These are phyloP conservation scores for Oncorhynchus keta DNA, from an alignment of 2,113 vertebrate species.

Conservation along the genomic window DNA sequence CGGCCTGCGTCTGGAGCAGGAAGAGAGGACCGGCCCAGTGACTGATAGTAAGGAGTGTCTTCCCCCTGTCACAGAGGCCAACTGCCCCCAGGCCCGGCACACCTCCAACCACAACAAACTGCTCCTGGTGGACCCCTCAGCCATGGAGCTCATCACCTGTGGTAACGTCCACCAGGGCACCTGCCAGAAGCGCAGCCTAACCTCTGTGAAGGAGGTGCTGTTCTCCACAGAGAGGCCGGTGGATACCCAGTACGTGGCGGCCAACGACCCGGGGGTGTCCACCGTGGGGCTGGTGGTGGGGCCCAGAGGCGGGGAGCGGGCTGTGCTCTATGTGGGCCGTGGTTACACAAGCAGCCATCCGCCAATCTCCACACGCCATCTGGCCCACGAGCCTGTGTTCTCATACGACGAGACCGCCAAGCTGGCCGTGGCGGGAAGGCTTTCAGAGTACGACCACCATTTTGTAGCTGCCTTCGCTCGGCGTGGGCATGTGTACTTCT, in stretches of 20 bases:
- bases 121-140: conserved; percentile 81
- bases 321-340: conserved; percentile 90
- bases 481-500: conserved; percentile 82
- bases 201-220: conserved; percentile 73
- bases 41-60: conserved; percentile 93
- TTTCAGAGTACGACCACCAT: conserved; percentile 94
- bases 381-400: conserved; percentile 86
- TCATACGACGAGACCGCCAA: conserved; percentile 97
- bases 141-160: conserved; percentile 85
- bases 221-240: conserved; percentile 88
- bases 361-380: conserved; percentile 90
- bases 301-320: conserved; percentile 71
- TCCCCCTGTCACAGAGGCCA: conserved; percentile 81
- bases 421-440: conserved; percentile 85
- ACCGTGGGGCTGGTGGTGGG: conserved; percentile 88
- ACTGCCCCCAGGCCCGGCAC: conserved; percentile 84
- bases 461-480: conserved; percentile 86
- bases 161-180: conserved; percentile 93
- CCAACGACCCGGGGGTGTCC: conserved; percentile 88
- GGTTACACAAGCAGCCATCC: conserved; percentile 94
- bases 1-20: conserved; percentile 76
- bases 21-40: conserved; percentile 84
- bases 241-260: conserved; percentile 94
- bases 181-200: conserved; percentile 88
- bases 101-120: conserved; percentile 93